phyloP scores from a whole-genome alignment of 2,797 vertebrate genomes.

The Crenichthys baileyi region DNA sequence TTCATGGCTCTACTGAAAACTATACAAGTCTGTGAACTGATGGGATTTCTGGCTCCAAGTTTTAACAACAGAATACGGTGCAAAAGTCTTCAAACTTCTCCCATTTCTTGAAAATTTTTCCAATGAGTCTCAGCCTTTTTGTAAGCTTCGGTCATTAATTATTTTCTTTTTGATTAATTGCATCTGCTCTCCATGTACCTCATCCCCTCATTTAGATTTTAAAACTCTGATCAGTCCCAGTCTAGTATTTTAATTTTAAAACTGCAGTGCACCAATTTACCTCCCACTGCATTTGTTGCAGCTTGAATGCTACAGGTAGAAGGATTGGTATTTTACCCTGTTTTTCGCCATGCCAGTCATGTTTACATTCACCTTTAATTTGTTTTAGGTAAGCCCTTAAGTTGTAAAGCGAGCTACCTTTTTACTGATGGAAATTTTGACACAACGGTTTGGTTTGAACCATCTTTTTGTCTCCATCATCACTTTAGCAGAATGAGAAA shows the following conservation, averaged over 20 bases:
- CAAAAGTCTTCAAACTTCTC: not conserved
- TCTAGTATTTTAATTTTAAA: no score
- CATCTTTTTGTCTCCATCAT: not conserved
- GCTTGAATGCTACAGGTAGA: no score
- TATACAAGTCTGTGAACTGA: not conserved
- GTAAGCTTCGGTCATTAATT: not conserved
- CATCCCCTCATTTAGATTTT: no score
- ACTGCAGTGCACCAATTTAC: not conserved
- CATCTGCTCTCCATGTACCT: conserved; percentile 1
- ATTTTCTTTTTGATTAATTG: not conserved
- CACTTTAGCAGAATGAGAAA: not conserved
- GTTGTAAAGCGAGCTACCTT: not conserved
- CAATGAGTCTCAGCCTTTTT: not conserved
- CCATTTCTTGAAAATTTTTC: not conserved
- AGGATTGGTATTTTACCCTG: not conserved
- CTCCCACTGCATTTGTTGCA: not conserved
- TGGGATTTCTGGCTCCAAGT: not conserved
- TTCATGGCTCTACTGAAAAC: not conserved
- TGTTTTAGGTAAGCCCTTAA: not conserved
- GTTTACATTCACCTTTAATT: not conserved
- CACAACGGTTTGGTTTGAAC: not conserved
- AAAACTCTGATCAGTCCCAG: no score
- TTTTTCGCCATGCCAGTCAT: not conserved
- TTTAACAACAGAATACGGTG: not conserved
- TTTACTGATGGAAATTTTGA: not conserved